These are phyloP conservation scores for Cheilosia impressa DNA, from an alignment of 2,888 invertebrate genomes.

Conservation along the genomic window DNA sequence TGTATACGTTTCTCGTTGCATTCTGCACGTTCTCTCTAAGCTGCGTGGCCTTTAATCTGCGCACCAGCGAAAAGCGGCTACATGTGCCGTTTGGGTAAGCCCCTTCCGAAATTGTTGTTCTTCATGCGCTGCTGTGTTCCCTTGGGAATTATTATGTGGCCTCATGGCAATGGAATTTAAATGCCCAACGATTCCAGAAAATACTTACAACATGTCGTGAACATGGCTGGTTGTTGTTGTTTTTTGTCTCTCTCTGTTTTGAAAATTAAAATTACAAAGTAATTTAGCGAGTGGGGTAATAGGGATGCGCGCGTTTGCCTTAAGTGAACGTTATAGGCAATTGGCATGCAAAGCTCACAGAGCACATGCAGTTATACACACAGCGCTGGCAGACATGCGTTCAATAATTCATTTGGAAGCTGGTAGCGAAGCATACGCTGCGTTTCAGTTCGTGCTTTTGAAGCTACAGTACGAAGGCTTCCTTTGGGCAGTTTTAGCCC, in stretches of 20 bases:
- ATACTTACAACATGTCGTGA: constrained; percentile 26
- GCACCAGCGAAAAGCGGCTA: background rate
- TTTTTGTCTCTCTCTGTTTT: constrained; percentile 8
- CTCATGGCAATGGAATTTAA: constrained; percentile 52
- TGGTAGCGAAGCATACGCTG: too few species aligned
- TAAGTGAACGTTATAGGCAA: constrained; percentile 21
- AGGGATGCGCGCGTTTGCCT: constrained; percentile 22
- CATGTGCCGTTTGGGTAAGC: constrained; percentile 6
- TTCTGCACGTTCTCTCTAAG: constrained; percentile 19
- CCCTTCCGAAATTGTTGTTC: constrained; percentile 7
- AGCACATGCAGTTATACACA: constrained; percentile 26
- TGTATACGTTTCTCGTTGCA: background rate
- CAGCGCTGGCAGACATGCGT: constrained; percentile 14
- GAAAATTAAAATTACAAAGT: constrained; percentile 50
- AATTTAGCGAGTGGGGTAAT: constrained; percentile 20
- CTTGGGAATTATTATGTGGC: constrained; percentile 41
- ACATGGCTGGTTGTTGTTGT: background rate
- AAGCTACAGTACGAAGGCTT: too few species aligned
- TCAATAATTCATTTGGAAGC: constrained; percentile 33
- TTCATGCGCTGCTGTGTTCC: constrained; percentile 7
- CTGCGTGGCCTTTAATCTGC: constrained; percentile 25
- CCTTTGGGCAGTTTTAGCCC: too few species aligned
- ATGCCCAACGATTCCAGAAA: constrained; percentile 27
- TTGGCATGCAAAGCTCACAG: constrained; percentile 38
- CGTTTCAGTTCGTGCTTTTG: background rate